Base-by-base conservation (phyloP, 2,113 vertebrate species). In the Caracal caracal region DNA sequence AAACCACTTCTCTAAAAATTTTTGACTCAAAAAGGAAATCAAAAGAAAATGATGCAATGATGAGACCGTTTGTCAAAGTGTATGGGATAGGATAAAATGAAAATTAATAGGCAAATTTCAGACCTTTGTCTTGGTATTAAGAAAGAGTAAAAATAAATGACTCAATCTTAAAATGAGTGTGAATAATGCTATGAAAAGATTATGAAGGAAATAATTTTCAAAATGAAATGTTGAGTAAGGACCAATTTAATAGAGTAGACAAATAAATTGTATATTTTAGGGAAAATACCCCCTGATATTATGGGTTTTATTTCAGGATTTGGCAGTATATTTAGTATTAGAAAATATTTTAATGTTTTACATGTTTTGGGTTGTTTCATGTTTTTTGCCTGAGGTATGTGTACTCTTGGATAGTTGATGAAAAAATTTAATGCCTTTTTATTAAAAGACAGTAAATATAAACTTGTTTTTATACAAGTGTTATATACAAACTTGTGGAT, bases 1-100 rank as follows among this genome's bases (percentile, higher is more conserved):
- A 97, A 96, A 73, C 43, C 85, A 94, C 40, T 84, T 85, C 51
- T 73, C 56, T 90, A 92, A 97, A 76, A 96, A 71, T 47, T 88
- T 95, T 73, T 49, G 75, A 33, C 81, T 90, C 81, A 85, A 94
- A 79, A 95, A 51, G 35, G 70, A 90, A 94, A 93, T 92, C 28
- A 94, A 94, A 97, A 68, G 66, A 66, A 84, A 94, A 86, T 78
- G 53, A 37, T 79, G 53, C 51, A 78, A 16, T 94, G 65, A 73
- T 51, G 37, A 37, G 26, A 51, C 80, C 61, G 85, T 84, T n/a
- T 88, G 26, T 92, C 56, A 85, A 80, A 93, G 93, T 71, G 33
- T 63, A 13, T n/a, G 51, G 20, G 43, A 37, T 47, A 51, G 51
- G 73, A 87, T 61, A 93, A 83, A 92, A 28, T 61, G 53, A 53